A percentile compares a stretch with the other conserved stretches of the same genome.
Evolutionary conservation across 1,140 invertebrate species (phyloP).

Genomic region (Drosophila sturtevanti): DNA sequence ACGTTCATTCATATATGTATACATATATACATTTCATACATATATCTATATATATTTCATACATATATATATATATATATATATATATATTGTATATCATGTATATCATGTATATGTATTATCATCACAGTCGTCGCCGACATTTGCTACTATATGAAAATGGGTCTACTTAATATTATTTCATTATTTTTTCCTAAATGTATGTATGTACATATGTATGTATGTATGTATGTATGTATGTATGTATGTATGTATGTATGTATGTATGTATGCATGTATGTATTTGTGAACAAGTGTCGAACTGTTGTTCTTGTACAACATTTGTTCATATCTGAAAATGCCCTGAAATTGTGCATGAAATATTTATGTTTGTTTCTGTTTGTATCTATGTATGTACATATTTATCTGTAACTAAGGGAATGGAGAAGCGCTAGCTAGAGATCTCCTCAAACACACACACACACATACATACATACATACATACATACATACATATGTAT

Average conservation of each 20-base stretch:
- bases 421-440: too few species aligned
- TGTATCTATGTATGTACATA: not conserved
- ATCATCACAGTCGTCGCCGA: not conserved
- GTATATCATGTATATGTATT: too few species aligned
- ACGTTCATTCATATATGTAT: not conserved
- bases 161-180: conserved; percentile 1
- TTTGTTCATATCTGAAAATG: not conserved
- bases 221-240: not conserved
- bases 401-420: not conserved
- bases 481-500: conserved; percentile 19
- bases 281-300: not conserved
- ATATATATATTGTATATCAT: too few species aligned
- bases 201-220: too few species aligned
- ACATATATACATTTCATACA: not conserved
- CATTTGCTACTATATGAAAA: not conserved
- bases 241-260: too few species aligned
- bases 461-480: too few species aligned
- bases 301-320: not conserved
- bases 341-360: conserved; percentile 7
- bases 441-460: too few species aligned
- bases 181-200: not conserved
- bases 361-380: not conserved
- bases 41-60: too few species aligned
- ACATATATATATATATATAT: too few species aligned
- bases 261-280: too few species aligned